phyloP scores from a whole-genome alignment of 2,888 invertebrate species.

The Eugnorisma glareosa region DNA sequence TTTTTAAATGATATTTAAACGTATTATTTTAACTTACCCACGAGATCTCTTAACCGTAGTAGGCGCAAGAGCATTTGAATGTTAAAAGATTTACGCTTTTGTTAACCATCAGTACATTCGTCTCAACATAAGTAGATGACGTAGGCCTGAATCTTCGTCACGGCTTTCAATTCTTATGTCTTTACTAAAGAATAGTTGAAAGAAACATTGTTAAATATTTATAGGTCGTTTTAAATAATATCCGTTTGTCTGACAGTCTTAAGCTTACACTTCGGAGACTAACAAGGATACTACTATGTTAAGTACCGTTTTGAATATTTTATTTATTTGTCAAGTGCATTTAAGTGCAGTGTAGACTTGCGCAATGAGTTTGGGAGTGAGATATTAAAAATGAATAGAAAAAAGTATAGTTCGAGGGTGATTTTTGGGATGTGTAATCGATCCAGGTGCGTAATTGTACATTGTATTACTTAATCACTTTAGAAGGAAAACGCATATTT shows the following conservation, averaged over 20 bases:
- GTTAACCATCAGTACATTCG: conserved; percentile 2
- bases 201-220: conserved; percentile 8
- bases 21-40: not conserved
- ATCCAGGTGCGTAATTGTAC: conserved; percentile 30
- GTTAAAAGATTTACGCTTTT: conserved; percentile 30
- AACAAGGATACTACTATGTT: not conserved
- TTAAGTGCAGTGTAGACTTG: not conserved
- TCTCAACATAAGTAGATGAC: conserved; percentile 4
- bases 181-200: not conserved
- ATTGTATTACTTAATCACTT: not conserved
- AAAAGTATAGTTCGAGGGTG: conserved; percentile 40
- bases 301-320: not conserved
- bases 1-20: too few species aligned
- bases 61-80: conserved; percentile 43
- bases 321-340: not conserved
- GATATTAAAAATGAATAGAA: conserved; percentile 38
- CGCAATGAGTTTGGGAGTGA: not conserved
- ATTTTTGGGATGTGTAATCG: conserved; percentile 44
- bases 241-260: conserved; percentile 4
- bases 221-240: conserved; percentile 14
- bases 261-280: not conserved
- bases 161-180: conserved; percentile 27
- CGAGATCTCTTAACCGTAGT: not conserved
- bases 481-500: not conserved
- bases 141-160: conserved; percentile 25